These are phyloP conservation scores for Fistularia tabacaria DNA, from an alignment of 2,797 vertebrate genomes.

Conservation along the genomic window DNA sequence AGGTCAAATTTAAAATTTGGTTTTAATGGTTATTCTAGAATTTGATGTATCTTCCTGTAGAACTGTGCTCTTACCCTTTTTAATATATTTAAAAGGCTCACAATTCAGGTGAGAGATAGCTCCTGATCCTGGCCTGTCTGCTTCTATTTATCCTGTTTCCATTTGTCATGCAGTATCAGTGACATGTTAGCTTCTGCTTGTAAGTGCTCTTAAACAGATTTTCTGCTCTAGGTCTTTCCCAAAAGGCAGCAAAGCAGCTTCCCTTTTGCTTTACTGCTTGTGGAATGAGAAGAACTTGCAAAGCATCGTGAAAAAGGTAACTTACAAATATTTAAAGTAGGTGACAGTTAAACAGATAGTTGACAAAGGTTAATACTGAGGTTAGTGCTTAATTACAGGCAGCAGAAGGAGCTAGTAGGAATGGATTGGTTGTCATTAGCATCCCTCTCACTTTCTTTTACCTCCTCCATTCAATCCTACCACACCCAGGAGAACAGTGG, in stretches of 20 bases:
- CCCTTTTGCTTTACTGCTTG: constrained; percentile 57
- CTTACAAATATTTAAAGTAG: neutral
- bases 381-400: neutral
- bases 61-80: no score
- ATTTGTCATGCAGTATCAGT: no score
- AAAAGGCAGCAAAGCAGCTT: constrained; percentile 48
- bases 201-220: neutral
- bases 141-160: neutral
- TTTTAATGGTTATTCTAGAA: no score
- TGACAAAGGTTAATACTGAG: neutral
- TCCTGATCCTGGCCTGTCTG: neutral
- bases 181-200: no score
- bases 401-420: neutral
- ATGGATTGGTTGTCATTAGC: constrained; percentile 13
- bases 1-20: no score
- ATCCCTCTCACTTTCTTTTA: constrained; percentile 49
- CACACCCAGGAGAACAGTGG: constrained; percentile 47
- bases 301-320: constrained; percentile 63
- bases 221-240: constrained; percentile 31
- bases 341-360: neutral
- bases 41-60: no score
- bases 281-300: constrained; percentile 65
- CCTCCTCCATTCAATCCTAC: constrained; percentile 12
- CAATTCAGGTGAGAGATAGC: no score
- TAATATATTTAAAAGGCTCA: no score